A percentile compares a stretch with the other conserved stretches of the same genome.
Conservation (phyloP, 2,797 vertebrate genomes). For the Fistularia tabacaria region DNA sequence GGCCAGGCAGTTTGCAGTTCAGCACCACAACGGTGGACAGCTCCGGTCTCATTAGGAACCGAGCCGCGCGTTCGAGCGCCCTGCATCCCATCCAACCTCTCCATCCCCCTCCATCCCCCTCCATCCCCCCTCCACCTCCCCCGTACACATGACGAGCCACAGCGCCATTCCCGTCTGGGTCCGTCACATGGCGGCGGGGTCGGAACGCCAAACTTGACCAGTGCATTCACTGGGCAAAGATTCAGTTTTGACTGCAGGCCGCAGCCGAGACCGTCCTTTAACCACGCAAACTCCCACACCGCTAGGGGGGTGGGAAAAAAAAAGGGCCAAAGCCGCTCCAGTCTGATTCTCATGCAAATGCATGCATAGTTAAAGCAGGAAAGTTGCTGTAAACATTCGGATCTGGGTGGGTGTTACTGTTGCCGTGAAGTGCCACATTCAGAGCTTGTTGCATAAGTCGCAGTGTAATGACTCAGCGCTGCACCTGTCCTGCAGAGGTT, state of each 20-base stretch:
- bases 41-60: slow-evolving; percentile 24
- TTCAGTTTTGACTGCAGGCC: slow-evolving; percentile 26
- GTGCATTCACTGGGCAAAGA: slow-evolving; percentile 18
- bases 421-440: slow-evolving; percentile 43
- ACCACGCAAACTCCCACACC: slow-evolving; percentile 7
- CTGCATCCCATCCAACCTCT: too few species aligned
- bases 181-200: too few species aligned
- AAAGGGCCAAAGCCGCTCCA: neutral
- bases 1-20: slow-evolving; percentile 28
- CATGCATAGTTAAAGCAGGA: slow-evolving; percentile 18
- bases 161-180: too few species aligned
- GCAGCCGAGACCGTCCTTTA: slow-evolving; percentile 17
- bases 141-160: slow-evolving; percentile 32
- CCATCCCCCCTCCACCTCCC: neutral
- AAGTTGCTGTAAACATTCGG: slow-evolving; percentile 31
- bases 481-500: slow-evolving; percentile 69
- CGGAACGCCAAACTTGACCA: too few species aligned
- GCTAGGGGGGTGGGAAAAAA: neutral
- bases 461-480: slow-evolving; percentile 79
- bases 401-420: slow-evolving; percentile 23
- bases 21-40: slow-evolving; percentile 62
- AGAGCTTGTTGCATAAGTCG: slow-evolving; percentile 72
- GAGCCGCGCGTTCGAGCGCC: too few species aligned
- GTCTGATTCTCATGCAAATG: slow-evolving; percentile 15
- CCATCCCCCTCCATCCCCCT: slow-evolving; percentile 21